Conservation (phyloP, 2,888 invertebrate genomes). For the Cecidostiba fungosa region DNA sequence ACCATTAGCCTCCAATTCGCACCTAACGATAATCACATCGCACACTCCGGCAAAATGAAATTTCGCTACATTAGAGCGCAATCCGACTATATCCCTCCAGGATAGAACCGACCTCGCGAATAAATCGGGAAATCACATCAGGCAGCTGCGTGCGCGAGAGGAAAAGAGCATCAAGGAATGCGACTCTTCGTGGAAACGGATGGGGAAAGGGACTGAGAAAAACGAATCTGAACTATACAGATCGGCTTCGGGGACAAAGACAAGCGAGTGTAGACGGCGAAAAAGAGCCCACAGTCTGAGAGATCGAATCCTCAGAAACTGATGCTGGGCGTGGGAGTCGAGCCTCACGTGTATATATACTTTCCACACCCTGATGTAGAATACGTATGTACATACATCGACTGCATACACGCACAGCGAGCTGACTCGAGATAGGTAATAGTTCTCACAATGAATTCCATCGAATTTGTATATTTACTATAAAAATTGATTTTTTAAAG, state of each 20-base stretch:
- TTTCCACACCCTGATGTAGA: background rate
- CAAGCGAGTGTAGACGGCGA: background rate
- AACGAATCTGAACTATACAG: background rate
- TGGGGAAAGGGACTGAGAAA: background rate
- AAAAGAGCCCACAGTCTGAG: background rate
- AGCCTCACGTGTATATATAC: background rate
- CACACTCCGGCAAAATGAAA: background rate
- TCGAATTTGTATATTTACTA: too few relatives aligned
- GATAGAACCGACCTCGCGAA: background rate
- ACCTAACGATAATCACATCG: background rate
- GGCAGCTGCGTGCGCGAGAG: background rate
- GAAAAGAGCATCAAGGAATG: background rate
- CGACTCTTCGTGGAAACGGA: background rate
- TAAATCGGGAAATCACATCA: background rate
- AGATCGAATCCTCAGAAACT: background rate
- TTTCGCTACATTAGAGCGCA: background rate
- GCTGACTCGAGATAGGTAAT: background rate
- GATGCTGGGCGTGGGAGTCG: background rate
- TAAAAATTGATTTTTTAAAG: too few relatives aligned
- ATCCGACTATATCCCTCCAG: background rate
- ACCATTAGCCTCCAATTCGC: background rate
- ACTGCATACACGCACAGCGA: background rate
- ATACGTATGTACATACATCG: background rate
- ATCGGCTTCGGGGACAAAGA: background rate
- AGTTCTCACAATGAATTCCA: background rate